Conservation (phyloP, 1,140 invertebrate genomes). For the Macrocentrus cingulum region DNA sequence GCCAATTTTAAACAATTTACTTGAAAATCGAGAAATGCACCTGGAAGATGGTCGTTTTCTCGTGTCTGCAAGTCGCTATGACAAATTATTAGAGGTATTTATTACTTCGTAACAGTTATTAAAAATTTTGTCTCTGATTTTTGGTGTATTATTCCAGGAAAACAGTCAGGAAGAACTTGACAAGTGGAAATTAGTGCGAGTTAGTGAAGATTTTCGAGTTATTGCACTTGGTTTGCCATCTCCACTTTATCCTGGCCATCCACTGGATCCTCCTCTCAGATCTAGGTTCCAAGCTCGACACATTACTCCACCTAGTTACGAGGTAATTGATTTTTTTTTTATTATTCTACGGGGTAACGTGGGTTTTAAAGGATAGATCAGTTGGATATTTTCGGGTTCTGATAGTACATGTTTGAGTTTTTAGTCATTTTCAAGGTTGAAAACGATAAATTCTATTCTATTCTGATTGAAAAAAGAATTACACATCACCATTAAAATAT, state of each 20-base stretch:
- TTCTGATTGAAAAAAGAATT: too few relatives aligned
- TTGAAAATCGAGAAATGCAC: conserved; percentile 99
- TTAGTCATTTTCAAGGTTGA: too few relatives aligned
- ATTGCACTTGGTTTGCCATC: conserved; percentile 88
- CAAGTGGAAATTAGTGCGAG: conserved; percentile 83
- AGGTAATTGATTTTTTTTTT: conserved; percentile 57
- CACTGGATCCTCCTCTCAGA: conserved; percentile 91
- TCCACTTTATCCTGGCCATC: conserved; percentile 85
- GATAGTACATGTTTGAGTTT: too few relatives aligned
- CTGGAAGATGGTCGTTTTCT: conserved; percentile 95
- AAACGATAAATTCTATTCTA: too few relatives aligned
- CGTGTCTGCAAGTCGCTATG: conserved; percentile 84
- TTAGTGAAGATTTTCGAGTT: conserved; percentile 89
- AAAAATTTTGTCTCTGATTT: too few relatives aligned
- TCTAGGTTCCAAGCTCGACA: conserved; percentile 93
- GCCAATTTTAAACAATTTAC: conserved; percentile 94
- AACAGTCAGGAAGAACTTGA: conserved; percentile 79
- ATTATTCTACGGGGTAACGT: conserved; percentile 32
- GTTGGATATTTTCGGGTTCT: too few relatives aligned
- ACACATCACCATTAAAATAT: too few relatives aligned
- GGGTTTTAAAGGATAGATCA: too few relatives aligned
- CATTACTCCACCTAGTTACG: conserved; percentile 65
- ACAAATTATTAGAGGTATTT: conserved; percentile 81
- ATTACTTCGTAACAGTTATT: too few relatives aligned
- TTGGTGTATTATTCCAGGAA: conserved; percentile 68